These are phyloP conservation scores for Naja naja DNA, from an alignment of 2,113 vertebrate species.

Conservation along the genomic window DNA sequence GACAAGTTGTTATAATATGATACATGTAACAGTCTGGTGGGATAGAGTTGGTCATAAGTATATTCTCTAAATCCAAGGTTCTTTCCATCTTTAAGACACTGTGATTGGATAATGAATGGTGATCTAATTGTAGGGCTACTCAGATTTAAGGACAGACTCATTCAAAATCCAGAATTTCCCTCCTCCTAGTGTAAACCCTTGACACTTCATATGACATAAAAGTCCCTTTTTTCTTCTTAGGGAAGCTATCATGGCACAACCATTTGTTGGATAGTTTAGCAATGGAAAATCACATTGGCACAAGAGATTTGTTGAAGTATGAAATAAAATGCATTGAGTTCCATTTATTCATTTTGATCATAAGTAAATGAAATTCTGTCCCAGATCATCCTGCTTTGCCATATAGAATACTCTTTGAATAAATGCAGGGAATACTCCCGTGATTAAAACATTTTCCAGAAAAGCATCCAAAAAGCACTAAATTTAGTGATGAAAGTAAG, in stretches of 20 bases:
- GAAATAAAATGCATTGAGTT: not conserved
- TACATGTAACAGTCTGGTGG: not conserved
- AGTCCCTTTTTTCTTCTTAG: not conserved
- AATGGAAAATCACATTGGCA: not conserved
- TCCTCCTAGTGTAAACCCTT: not conserved
- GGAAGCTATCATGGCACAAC: not conserved
- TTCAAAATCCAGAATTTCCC: not conserved
- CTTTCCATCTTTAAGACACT: not conserved
- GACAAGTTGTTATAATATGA: not conserved
- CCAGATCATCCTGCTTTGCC: not conserved
- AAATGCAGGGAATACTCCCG: not conserved
- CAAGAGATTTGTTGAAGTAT: not conserved
- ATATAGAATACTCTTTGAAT: not conserved
- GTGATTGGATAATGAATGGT: not conserved
- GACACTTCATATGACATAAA: not conserved
- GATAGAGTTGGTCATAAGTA: not conserved
- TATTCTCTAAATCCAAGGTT: not conserved
- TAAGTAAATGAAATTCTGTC: not conserved
- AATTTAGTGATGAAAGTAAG: not conserved
- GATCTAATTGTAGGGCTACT: not conserved
- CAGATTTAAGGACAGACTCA: not conserved
- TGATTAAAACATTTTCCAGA: not conserved
- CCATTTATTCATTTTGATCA: not conserved
- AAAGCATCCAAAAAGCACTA: not conserved
- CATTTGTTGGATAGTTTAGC: not conserved